Evolutionary conservation across 37 sponge, comb jelly and placozoan genomes (phyloP), one percentile per base, ranked within the genome.

Genomic region (Bolinopsis microptera): DNA sequence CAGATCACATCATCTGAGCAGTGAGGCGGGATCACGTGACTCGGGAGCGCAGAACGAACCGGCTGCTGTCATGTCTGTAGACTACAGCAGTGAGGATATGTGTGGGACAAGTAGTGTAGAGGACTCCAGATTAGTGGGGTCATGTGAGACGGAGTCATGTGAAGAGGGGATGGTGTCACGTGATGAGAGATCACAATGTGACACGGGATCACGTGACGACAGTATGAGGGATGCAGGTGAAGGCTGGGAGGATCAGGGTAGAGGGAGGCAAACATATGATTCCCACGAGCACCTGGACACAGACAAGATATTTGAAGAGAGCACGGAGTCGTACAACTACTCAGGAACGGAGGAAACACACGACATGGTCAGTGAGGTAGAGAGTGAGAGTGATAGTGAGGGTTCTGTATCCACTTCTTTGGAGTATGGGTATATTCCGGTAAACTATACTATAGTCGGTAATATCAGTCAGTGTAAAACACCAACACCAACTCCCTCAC

Each of bases 401-500:
- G 26, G 75, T 8, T 30, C 31, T 21, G 31, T 28, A n/a, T 30
- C 31, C 13, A 72, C 75, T 30, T 30, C 75, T 30, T 5, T 72
- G 26, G 75, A 72, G 26, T 72, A 72, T n/a, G 75, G 75, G 13
- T 72, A 30, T n/a, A 72, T 72, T 5, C 75, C 75, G 5, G 75
- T 72, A 3, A 72, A 72, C 75, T 72, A 72, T 72, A 72, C 75
- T 5, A 72, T 72, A 72, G 75, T 72, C 3, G 75, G 75, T 3
- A 72, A n/a, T 72, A 72, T 72, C 75, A 30, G 31, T 5, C 75
- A 72, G 75, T 72, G 75, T 72, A 28, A n/a, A n/a, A 72, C 75
- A 24, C 75, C 75, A 8, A 30, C 75, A 2, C 61, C 61, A 5
- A 48, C 61, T 48, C 13, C 61, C 61, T 48, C 61, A 5, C 61